These are phyloP conservation scores for Polia nebulosa DNA, from an alignment of 2,888 invertebrate species.

Conservation along the genomic window DNA sequence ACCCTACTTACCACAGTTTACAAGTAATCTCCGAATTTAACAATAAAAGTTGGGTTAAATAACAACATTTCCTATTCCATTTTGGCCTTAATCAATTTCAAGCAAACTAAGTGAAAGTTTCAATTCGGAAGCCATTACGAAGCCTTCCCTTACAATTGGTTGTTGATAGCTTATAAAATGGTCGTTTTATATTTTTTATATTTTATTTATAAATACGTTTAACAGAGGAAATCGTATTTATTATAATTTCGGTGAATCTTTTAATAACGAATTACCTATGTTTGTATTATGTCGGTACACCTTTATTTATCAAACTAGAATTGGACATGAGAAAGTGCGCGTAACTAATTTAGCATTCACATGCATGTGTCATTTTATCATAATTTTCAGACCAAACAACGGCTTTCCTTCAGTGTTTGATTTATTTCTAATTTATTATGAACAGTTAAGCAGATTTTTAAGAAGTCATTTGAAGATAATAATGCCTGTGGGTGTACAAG, in stretches of 20 bases:
- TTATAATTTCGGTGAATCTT: too few species aligned
- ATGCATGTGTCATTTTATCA: not conserved
- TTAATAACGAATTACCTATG: too few species aligned
- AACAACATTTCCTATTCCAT: conserved; percentile 71
- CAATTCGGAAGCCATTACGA: conserved; percentile 79
- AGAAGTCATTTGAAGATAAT: conserved; percentile 37
- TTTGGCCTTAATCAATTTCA: conserved; percentile 81
- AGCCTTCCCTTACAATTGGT: conserved; percentile 63
- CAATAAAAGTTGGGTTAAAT: conserved; percentile 50
- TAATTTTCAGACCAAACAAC: not conserved
- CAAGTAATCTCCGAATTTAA: conserved; percentile 33
- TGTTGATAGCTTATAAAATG: conserved; percentile 64
- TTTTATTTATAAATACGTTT: conserved; percentile 8
- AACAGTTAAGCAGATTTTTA: too few species aligned
- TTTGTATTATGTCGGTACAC: too few species aligned
- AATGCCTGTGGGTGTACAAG: conserved; percentile 21
- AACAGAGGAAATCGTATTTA: not conserved
- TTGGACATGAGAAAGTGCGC: too few species aligned
- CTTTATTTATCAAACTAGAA: too few species aligned
- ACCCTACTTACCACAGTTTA: not conserved
- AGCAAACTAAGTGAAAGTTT: conserved; percentile 82
- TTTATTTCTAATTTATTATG: not conserved
- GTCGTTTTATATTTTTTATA: conserved; percentile 52
- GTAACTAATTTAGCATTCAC: too few species aligned
- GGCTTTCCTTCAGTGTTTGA: not conserved